Percentiles rank a stretch among this genome's conserved stretches.
Conservation (phyloP, 2,113 vertebrate species). For the Pyxicephalus adspersus region DNA sequence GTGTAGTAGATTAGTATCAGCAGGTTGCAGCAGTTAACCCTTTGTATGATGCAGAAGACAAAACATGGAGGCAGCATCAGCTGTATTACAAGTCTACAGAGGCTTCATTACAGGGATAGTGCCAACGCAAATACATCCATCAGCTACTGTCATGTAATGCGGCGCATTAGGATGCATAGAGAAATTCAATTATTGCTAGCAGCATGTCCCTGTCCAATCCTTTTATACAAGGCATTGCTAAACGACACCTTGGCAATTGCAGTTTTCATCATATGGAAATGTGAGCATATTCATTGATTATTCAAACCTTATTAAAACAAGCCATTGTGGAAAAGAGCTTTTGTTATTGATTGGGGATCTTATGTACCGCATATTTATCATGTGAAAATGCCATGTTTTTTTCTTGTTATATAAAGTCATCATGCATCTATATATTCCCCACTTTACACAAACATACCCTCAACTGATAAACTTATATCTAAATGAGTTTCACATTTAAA, state of each 20-base stretch:
- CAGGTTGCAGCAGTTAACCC: slow-evolving; percentile 12
- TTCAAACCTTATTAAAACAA: neutral
- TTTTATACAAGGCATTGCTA: neutral
- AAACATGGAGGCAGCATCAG: neutral
- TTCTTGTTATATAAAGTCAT: neutral
- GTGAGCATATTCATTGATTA: neutral
- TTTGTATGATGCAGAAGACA: neutral
- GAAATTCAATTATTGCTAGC: slow-evolving; percentile 44
- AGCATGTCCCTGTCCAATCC: neutral
- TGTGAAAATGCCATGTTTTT: neutral
- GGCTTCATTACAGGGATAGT: slow-evolving; percentile 6
- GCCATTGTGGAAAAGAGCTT: neutral
- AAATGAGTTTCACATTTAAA: too few relatives aligned
- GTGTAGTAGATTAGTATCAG: neutral
- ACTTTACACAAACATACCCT: neutral
- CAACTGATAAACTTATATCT: too few relatives aligned
- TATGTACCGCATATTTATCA: neutral
- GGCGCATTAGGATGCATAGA: slow-evolving; percentile 33
- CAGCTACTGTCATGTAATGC: slow-evolving; percentile 35
- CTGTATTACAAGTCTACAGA: neutral
- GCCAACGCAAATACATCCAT: slow-evolving; percentile 20
- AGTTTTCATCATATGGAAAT: slow-evolving; percentile 1
- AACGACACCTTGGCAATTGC: neutral
- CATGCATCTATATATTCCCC: neutral
- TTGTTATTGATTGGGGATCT: too few relatives aligned